phyloP scores from a whole-genome alignment of 2,888 invertebrate species.

The Thera obeliscata region DNA sequence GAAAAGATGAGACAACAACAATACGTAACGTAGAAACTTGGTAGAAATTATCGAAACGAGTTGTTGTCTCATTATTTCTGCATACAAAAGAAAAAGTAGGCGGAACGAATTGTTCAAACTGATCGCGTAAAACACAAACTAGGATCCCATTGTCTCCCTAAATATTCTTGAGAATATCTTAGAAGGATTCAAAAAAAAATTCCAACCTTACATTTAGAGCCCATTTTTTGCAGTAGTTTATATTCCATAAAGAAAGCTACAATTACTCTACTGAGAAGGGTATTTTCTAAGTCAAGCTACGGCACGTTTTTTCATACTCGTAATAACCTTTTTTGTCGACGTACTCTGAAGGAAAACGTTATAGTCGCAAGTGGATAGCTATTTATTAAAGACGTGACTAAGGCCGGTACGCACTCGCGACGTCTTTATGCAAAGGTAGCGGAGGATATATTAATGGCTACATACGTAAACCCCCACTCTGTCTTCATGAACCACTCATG shows the following conservation, averaged over 20 bases:
- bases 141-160: background rate
- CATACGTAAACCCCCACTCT: conserved; percentile 66
- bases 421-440: conserved; percentile 47
- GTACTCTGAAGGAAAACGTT: conserved; percentile 30
- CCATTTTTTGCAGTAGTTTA: background rate
- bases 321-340: conserved; percentile 34
- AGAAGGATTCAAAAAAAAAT: background rate
- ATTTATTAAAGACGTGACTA: conserved; percentile 46
- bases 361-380: conserved; percentile 32
- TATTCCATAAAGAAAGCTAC: background rate
- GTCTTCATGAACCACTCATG: conserved; percentile 64
- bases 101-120: no score
- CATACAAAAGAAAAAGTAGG: no score
- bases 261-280: conserved; percentile 13
- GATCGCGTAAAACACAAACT: no score
- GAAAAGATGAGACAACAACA: no score
- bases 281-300: conserved; percentile 19
- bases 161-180: background rate
- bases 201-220: background rate
- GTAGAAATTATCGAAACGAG: no score
- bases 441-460: conserved; percentile 60
- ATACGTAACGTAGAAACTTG: no score
- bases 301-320: conserved; percentile 22
- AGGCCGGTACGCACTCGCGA: conserved; percentile 39
- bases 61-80: no score